Conservation (phyloP, 1,140 invertebrate genomes). For the Panagrolaimus sp. region DNA sequence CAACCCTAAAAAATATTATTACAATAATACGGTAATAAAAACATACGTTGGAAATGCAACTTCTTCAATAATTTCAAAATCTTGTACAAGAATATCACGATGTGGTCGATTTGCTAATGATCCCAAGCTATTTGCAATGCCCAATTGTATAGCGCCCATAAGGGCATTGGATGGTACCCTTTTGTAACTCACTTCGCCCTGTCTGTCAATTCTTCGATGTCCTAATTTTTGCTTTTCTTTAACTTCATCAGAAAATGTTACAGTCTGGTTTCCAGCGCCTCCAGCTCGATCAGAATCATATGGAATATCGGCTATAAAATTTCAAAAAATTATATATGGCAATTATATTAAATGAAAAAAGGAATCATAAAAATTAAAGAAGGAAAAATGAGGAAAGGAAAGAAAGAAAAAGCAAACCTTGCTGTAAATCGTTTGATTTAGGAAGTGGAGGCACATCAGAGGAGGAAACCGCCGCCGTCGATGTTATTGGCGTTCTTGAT, state of each 20-base stretch:
- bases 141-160: constrained; percentile 80
- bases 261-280: constrained; percentile 1
- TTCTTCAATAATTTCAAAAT: constrained; percentile 97
- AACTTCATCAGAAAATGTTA: constrained; percentile 18
- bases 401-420: neutral
- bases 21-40: constrained; percentile 47
- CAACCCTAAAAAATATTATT: constrained; percentile 62
- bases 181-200: constrained; percentile 56
- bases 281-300: neutral
- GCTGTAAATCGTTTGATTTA: constrained; percentile 12
- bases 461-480: neutral
- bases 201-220: constrained; percentile 53
- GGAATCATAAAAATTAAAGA: neutral
- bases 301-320: neutral
- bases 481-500: neutral
- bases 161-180: constrained; percentile 56
- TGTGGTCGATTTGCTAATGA: constrained; percentile 92
- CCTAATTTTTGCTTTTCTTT: constrained; percentile 55
- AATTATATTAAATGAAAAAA: too few relatives aligned
- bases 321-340: neutral
- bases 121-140: constrained; percentile 87
- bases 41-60: constrained; percentile 79
- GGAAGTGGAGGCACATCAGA: neutral
- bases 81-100: constrained; percentile 94
- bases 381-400: neutral